Evolutionary conservation across 2,113 vertebrate genomes (phyloP), one percentile per base, ranked within the genome.

Genomic region (Pandion haliaetus): DNA sequence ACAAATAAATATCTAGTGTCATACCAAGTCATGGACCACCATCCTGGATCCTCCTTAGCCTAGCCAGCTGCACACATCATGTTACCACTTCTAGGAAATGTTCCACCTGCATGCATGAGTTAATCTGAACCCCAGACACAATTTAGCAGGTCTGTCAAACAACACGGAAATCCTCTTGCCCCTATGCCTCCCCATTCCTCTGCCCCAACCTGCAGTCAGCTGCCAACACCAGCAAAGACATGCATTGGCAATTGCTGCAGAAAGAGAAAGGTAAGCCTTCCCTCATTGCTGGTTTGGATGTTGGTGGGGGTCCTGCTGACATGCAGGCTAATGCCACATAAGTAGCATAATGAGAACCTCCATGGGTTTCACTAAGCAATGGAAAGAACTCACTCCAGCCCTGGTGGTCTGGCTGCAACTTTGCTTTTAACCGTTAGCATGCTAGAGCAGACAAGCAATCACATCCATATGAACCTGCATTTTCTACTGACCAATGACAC

Each of bases 171-270:
- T 92, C 72, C 49, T 72, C 34, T 36, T 88, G 76, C 47, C 61
- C 72, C 63, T 63, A 4, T 72, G 45, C 65, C 36, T 74, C 34
- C 40, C 19, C 59, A 52, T 36, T 12, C 25, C 52, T 71, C 69
- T 93, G 93, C 54, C 73, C 52, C 31, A 76, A 78, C 25, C 62
- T 85, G 57, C 81, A 85, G 73, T 63, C 84, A 95, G 84, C 78
- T 93, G 70, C 96, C 89, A 96, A 69, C 45, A 93, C 44, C 63
- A 93, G 90, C 88, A 84, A 86, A 89, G 91, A 79, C 23, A 36
- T 4, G 26, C 0, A 1, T 1, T 93, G 88, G 65, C 72, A 92
- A 82, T 38, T 82, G 67, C 52, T 93, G 69, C 69, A 88, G 52
- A 78, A 55, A 47, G 32, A 87, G 94, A 93, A 95, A 95, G 32